Evolutionary conservation across 2,888 invertebrate species (phyloP).

Genomic region (Himalopsyche anomala): DNA sequence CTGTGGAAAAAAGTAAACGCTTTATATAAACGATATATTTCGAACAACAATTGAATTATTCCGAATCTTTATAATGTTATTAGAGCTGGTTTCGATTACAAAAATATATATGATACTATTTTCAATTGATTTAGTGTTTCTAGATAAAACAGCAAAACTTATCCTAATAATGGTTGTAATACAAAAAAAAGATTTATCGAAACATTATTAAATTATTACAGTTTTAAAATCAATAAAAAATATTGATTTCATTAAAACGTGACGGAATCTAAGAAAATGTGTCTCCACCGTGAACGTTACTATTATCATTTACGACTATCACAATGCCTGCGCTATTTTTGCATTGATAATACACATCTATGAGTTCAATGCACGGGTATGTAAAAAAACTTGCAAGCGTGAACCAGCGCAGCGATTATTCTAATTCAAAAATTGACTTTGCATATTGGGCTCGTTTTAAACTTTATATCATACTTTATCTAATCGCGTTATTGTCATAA

Average conservation of each 20-base stretch:
- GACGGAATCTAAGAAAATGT: not conserved
- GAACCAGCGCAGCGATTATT: not conserved
- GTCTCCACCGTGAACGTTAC: not conserved
- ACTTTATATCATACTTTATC: not conserved
- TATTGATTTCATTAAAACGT: not conserved
- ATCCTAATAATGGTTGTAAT: not conserved
- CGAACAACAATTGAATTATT: no score
- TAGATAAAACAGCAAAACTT: not conserved
- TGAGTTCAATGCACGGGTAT: slow-evolving; percentile 14
- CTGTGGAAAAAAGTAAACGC: no score
- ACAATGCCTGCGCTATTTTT: no score
- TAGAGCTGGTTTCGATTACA: no score
- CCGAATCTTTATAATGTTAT: no score
- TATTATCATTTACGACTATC: not conserved
- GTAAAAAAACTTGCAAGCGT: not conserved
- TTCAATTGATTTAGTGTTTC: not conserved
- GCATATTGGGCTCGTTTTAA: not conserved
- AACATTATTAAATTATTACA: no score
- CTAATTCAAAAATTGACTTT: not conserved
- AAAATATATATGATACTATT: no score
- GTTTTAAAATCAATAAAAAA: not conserved
- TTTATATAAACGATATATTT: no score
- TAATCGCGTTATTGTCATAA: not conserved
- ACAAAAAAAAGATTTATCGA: no score
- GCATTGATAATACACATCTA: not conserved